Evolutionary conservation across 2,113 vertebrate genomes (phyloP).

Genomic region (Fregetta grallaria): DNA sequence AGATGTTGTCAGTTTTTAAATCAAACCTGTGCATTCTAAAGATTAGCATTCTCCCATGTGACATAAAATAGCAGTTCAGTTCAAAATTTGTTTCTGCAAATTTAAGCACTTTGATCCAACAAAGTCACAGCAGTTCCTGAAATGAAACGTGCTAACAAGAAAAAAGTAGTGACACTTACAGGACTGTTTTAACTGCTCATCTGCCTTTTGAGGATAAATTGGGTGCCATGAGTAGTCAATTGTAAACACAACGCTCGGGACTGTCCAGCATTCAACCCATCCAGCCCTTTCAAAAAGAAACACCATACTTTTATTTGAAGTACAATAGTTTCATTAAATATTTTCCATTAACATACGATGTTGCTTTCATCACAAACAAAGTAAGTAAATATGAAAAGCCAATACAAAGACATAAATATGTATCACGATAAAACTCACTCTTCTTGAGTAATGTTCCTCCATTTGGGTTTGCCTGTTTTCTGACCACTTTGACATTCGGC

Average conservation of each 20-base stretch:
- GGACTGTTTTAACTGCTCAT: conserved; percentile 94
- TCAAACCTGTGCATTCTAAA: background rate
- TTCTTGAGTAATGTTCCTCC: conserved; percentile 94
- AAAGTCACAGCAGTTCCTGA: background rate
- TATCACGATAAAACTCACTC: conserved; percentile 79
- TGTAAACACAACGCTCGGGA: conserved; percentile 91
- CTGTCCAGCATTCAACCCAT: conserved; percentile 98
- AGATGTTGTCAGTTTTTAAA: background rate
- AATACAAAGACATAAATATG: background rate
- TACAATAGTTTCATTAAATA: background rate
- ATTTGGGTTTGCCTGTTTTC: conserved; percentile 84
- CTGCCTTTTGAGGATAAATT: conserved; percentile 95
- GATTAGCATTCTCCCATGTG: background rate
- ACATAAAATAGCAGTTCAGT: background rate
- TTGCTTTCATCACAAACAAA: background rate
- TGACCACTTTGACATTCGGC: conserved; percentile 82
- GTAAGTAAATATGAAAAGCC: background rate
- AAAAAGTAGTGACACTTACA: conserved; percentile 74
- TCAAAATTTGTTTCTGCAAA: background rate
- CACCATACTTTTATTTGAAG: background rate
- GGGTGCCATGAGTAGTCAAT: conserved; percentile 99
- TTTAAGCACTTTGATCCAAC: background rate
- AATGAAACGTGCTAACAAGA: background rate
- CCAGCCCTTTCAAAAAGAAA: conserved; percentile 79
- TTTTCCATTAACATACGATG: background rate